These are phyloP conservation scores for Dipodomys stephensi DNA, from an alignment of 2,113 vertebrate genomes.

Conservation along the genomic window DNA sequence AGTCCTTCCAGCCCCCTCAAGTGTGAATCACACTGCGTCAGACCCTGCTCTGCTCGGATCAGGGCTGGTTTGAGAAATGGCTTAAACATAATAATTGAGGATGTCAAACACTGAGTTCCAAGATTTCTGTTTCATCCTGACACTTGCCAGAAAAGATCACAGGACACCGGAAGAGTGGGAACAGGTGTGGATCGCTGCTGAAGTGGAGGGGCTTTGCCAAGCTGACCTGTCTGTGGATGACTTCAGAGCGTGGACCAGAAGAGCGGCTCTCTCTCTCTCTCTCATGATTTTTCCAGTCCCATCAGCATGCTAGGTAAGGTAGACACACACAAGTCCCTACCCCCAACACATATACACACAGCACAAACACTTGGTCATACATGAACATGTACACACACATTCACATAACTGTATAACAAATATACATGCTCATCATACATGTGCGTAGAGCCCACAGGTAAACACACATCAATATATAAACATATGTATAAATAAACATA, in stretches of 20 bases:
- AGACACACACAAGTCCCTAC: too few relatives aligned
- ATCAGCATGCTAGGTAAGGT: background rate
- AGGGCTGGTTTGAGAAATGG: accelerated
- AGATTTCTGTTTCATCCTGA: background rate
- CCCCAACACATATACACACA: background rate
- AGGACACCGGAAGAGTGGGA: background rate
- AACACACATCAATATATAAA: background rate
- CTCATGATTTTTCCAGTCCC: background rate
- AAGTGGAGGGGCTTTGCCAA: too few relatives aligned
- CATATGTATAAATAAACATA: background rate
- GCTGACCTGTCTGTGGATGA: background rate
- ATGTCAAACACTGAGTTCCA: background rate
- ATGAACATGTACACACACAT: background rate
- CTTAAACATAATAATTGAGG: accelerated
- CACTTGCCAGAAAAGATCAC: background rate
- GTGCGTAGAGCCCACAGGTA: too few relatives aligned
- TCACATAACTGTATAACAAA: background rate
- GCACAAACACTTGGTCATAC: background rate
- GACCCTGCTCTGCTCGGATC: background rate
- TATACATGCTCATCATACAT: too few relatives aligned
- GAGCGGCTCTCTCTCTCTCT: too few relatives aligned
- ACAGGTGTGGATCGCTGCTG: accelerated
- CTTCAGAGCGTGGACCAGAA: background rate
- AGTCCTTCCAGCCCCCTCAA: background rate
- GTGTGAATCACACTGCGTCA: accelerated